These are phyloP conservation scores for Callionymus lyra DNA, from an alignment of 2,113 vertebrate genomes.

Conservation along the genomic window DNA sequence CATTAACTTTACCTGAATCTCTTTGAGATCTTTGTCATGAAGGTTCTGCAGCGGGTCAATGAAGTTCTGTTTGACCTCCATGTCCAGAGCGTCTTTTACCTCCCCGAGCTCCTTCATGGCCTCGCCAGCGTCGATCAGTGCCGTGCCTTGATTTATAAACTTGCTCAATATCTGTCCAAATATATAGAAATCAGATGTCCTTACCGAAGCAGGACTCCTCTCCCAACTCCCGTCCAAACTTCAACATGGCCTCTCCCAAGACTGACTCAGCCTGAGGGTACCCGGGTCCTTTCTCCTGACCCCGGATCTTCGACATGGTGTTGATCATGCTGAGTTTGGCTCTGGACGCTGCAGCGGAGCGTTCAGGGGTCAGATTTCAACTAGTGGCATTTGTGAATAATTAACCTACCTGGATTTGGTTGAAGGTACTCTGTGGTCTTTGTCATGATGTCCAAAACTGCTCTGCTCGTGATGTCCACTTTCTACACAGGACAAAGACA, in stretches of 20 bases:
- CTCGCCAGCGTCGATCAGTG: conserved; percentile 83
- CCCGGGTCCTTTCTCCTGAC: conserved; percentile 88
- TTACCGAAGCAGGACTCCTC: conserved; percentile 93
- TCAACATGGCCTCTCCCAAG: conserved; percentile 87
- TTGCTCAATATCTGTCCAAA: no score
- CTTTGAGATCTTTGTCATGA: conserved; percentile 94
- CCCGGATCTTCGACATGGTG: conserved; percentile 97
- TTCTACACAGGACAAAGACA: conserved; percentile 60
- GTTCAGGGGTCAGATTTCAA: neutral
- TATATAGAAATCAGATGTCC: neutral
- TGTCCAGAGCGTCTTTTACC: conserved; percentile 92
- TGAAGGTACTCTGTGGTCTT: conserved; percentile 93
- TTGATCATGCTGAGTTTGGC: conserved; percentile 95
- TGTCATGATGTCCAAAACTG: conserved; percentile 92
- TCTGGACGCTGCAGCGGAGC: conserved; percentile 73
- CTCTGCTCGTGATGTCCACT: conserved; percentile 88
- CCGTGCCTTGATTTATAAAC: conserved; percentile 78
- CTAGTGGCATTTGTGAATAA: neutral
- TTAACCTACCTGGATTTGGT: conserved; percentile 80
- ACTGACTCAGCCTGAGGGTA: conserved; percentile 89
- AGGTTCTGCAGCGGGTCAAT: conserved; percentile 96
- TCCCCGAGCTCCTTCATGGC: conserved; percentile 89
- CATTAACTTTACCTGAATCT: conserved; percentile 83
- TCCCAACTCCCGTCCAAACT: conserved; percentile 85
- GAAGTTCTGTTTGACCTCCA: conserved; percentile 98